These are phyloP conservation scores for Actinia equina DNA, from an alignment of 64 coral and sea anemone species.

Conservation along the genomic window DNA sequence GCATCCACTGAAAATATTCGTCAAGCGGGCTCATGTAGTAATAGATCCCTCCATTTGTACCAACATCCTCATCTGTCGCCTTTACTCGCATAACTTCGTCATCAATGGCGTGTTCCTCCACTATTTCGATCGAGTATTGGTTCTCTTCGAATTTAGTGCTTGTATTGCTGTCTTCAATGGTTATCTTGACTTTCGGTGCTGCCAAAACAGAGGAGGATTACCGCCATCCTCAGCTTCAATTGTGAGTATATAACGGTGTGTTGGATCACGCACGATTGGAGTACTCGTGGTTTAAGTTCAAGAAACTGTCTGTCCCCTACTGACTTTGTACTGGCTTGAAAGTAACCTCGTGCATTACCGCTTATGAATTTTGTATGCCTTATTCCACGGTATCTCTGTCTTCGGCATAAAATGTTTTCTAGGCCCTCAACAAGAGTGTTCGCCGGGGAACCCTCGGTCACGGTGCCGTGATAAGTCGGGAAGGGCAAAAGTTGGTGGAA, in stretches of 20 bases:
- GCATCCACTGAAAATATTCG: constrained; percentile 66
- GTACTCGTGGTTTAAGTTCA: constrained; percentile 62
- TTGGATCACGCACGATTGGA: constrained; percentile 48
- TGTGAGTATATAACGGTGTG: constrained; percentile 52
- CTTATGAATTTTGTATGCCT: constrained; percentile 57
- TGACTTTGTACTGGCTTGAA: constrained; percentile 23
- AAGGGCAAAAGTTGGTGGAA: constrained; percentile 67
- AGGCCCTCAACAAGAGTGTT: constrained; percentile 71
- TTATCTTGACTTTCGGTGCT: constrained; percentile 57
- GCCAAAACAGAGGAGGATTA: constrained; percentile 28
- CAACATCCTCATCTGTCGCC: constrained; percentile 67
- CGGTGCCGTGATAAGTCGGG: constrained; percentile 49
- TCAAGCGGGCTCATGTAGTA: constrained; percentile 46
- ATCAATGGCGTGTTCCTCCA: constrained; percentile 41
- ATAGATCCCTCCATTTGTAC: constrained; percentile 73
- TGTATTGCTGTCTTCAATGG: constrained; percentile 60
- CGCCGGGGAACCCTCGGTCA: constrained; percentile 45
- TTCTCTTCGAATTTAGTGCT: constrained; percentile 34
- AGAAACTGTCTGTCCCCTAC: constrained; percentile 53
- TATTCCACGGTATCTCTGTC: constrained; percentile 59
- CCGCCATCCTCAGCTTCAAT: constrained; percentile 49
- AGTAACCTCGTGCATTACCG: constrained; percentile 84
- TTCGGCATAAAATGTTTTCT: constrained; percentile 71
- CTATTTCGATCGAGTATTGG: constrained; percentile 20
- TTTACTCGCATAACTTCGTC: constrained; percentile 53